These are phyloP conservation scores for Haliaeetus leucogaster DNA, from an alignment of 2,113 vertebrate genomes.

Conservation along the genomic window DNA sequence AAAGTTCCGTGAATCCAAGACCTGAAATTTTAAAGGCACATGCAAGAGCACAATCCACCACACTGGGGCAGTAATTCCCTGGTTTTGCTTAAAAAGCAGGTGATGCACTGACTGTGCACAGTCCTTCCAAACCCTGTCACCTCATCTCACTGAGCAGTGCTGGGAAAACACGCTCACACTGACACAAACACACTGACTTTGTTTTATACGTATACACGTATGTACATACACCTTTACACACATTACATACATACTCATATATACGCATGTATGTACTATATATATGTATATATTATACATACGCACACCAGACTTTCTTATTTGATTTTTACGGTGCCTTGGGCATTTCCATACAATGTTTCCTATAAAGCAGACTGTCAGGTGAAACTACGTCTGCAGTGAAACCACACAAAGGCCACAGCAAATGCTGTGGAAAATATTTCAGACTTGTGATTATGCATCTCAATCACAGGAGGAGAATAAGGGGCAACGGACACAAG, in stretches of 20 bases:
- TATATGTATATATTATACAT: fast-evolving
- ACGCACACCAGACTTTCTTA: not conserved
- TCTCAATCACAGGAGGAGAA: fast-evolving
- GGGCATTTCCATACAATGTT: not conserved
- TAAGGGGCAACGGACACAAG: not conserved
- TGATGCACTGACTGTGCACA: fast-evolving
- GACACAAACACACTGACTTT: not conserved
- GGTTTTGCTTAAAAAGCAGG: not conserved
- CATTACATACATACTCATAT: fast-evolving
- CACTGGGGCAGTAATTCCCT: not conserved
- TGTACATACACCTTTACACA: not conserved
- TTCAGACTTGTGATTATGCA: fast-evolving
- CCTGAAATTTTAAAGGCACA: not conserved
- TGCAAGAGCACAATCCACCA: not conserved
- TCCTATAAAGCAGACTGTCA: not conserved
- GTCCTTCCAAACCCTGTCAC: not conserved
- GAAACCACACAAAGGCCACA: not conserved
- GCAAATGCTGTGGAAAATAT: not conserved
- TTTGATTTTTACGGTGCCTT: not conserved
- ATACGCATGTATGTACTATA: fast-evolving
- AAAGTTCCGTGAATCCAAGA: not conserved
- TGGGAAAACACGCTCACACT: not conserved
- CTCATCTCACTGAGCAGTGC: not conserved
- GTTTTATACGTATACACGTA: fast-evolving
- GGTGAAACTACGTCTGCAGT: not conserved